A percentile compares a stretch with the other conserved stretches of the same genome.
Evolutionary conservation across 1,140 invertebrate species (phyloP).

Genomic region (Macrotrachela quadricornifera): DNA sequence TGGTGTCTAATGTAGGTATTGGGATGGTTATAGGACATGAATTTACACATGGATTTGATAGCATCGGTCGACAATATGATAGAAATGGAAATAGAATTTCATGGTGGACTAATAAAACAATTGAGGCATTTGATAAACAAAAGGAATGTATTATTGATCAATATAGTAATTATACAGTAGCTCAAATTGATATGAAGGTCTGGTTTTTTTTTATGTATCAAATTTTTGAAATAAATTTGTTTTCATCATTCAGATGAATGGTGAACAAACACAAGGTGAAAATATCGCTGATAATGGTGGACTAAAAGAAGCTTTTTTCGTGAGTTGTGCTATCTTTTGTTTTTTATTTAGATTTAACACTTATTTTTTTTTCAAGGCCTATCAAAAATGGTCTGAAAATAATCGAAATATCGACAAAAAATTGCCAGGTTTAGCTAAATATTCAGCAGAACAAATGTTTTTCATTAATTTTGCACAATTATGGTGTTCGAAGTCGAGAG

Average conservation of each 20-base stretch:
- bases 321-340: too few species aligned
- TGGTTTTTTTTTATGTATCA: too few species aligned
- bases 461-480: conserved; percentile 50
- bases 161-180: conserved; percentile 58
- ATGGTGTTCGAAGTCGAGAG: conserved; percentile 13
- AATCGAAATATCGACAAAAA: conserved; percentile 27
- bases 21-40: conserved; percentile 61
- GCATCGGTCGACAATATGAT: conserved; percentile 67
- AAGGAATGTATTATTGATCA: conserved; percentile 88
- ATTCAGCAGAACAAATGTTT: conserved; percentile 43
- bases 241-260: too few species aligned
- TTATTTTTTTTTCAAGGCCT: conserved; percentile 33
- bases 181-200: too few species aligned
- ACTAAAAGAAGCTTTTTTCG: conserved; percentile 39
- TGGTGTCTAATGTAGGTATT: too few species aligned
- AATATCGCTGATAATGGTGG: conserved; percentile 48
- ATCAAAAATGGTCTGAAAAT: conserved; percentile 37
- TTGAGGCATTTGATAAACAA: conserved; percentile 63
- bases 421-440: conserved; percentile 41
- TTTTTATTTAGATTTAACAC: too few species aligned
- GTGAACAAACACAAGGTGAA: too few species aligned
- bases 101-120: conserved; percentile 89
- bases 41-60: conserved; percentile 60
- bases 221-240: too few species aligned
- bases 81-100: conserved; percentile 89